Base-by-base conservation (phyloP, 1,140 invertebrate genomes). In the Nylanderia fulva region DNA sequence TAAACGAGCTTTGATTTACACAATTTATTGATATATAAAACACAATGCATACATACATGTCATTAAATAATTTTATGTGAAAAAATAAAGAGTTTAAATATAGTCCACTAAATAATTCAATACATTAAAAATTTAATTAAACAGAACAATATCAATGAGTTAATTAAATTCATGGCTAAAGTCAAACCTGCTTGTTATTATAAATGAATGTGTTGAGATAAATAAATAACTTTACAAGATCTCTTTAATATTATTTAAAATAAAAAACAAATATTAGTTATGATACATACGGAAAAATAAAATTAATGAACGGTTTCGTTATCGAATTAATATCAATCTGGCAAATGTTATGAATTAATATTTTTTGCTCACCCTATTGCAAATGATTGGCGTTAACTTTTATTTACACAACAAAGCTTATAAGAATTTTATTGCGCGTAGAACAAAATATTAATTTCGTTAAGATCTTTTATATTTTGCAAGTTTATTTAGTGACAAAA, bases 311-410 rank as follows among this genome's bases (percentile, higher is more conserved):
- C n/a, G n/a, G 2, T 36, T 48, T 48, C 13, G 42, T 15, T 77
- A n/a, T 77, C 48, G 24, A 64, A 77, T 77, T 77, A 64, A 77
- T 11, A 64, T 77, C 9, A 7, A 13, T 36, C 39, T 4, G 60
- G 27, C 27, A 64, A 63, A 77, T 77, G 52, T 63, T 52, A 77
- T 77, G 27, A 15, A 3, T 11, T 8, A 36, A 4, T 77, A 27
- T 48, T 48, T 64, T 42, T 52, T 13, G 42, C 58, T 64, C 58
- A 29, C 3, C n/a, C 27, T 64, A 52, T 27, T 52, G n/a, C 42
- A 77, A 77, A 77, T 77, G 27, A 64, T 7, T 63, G n/a, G n/a
- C 29, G 60, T 76, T 76, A 63, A 64, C 60, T 64, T 77, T 64
- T 33, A 52, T 64, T n/a, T 33, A 15, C 27, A 36, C 29, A 33